Base-by-base conservation (phyloP, 2,797 vertebrate species). In the Myiothlypis chrysogaster region DNA sequence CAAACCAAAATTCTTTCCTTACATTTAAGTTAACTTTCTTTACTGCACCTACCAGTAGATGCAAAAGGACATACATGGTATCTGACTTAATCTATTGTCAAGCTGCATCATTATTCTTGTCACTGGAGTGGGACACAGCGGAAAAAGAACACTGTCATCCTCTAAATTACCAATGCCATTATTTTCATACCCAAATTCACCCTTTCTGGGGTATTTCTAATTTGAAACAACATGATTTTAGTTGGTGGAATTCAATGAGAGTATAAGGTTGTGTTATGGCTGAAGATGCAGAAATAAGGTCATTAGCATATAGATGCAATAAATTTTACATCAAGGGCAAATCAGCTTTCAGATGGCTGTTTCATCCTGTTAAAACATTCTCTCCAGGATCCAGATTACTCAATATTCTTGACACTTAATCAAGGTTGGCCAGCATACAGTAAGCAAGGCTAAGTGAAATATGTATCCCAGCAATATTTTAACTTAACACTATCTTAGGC, bases 371-470 rank as follows among this genome's bases (percentile, higher is more conserved):
- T 95, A 88, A 96, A 95, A 93, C 86, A 94, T 94, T 83, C 93
- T 94, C 66, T 60, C 64, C 76, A 72, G 87, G 84, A 96, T 94
- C 71, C 80, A 95, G 91, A 96, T 97, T 96, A 92, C 68, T 96
- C 96, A 96, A 76, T 93, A 96, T 93, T 89, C 70, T 90, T 97
- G 96, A 97, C 96, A 96, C 87, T 95, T 96, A 96, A 97, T 97
- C 96, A 96, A 97, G 94, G 80, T 79, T 96, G 93, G 70, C 79
- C 93, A 96, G 86, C 68, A 92, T 56, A 92, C 69, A 59, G 41
- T 32, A 13, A 95, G 79, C 41, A 83, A 94, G 50, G 7, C 41
- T 87, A 88, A 95, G 89, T 94, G 73, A 97, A 97, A 96, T 95
- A 93, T 64, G 59, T 83, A 91, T 80, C 70, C 84, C 65, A 83